Base-by-base conservation (phyloP, 1,140 invertebrate genomes). In the Zaprionus africanus region DNA sequence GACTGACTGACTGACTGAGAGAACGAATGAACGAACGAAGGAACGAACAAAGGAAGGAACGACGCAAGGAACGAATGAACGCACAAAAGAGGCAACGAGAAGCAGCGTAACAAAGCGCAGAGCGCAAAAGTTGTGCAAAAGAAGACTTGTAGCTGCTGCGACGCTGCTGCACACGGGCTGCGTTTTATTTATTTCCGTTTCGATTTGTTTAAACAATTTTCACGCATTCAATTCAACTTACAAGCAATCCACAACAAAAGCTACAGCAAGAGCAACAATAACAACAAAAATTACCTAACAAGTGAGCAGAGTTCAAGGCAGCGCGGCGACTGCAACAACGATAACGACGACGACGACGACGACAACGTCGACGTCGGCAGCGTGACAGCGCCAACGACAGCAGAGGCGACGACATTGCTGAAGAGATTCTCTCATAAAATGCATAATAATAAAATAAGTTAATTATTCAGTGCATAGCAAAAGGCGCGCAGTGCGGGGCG, bases 61-160 rank as follows among this genome's bases (percentile, higher is more conserved):
- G n/a, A 43, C n/a, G 22, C 7, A 31, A 31, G 7, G 4, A 41
- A 54, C 22, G 19, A 58, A 22, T 22, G 28, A 59, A n/a, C 34
- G 17, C 43, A 19, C 13, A 49, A 54, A 59, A 19, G 36, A 41
- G 36, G 17, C 17, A n/a, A 43, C 9, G 28, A 34, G 9, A 88
- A 83, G 66, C 74, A 88, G 69, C 72, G 84, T 80, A 87, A 73
- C 80, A 88, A 81, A 86, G 67, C 43, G 70, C 79, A 85, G 60
- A 81, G 78, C 70, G 76, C 74, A 79, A 82, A 79, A 87, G 75
- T 88, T 88, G 84, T 90, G 84, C 81, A 84, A 84, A 88, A 90
- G 84, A 88, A 88, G 84, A 88, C 84, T 88, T 88, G 84, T 88
- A 88, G 84, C 84, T 88, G 84, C 71, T 64, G 15, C 74, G 58